A percentile compares a stretch with the other conserved stretches of the same genome.
Conservation (phyloP, 2,797 vertebrate species). For the Gymnothorax javanicus region DNA sequence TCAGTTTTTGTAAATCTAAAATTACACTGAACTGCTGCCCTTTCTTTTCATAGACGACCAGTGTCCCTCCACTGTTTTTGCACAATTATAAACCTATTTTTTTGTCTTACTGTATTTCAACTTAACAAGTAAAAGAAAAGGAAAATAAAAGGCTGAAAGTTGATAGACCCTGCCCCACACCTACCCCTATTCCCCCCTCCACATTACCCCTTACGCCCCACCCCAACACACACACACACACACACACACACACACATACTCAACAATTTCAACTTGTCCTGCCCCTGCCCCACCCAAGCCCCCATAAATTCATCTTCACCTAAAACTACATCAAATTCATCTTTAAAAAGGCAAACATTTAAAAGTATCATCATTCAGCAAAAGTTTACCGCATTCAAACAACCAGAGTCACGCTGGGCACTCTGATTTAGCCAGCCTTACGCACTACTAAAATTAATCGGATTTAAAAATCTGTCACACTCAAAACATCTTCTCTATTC, state of each 20-base stretch:
- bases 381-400: conserved; percentile 84
- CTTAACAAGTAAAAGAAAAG: conserved; percentile 65
- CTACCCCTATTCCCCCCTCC: conserved; percentile 63
- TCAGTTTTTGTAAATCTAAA: conserved; percentile 71
- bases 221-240: conserved; percentile 35
- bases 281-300: conserved; percentile 56
- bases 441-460: conserved; percentile 84
- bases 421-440: conserved; percentile 86
- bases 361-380: conserved; percentile 86
- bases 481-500: conserved; percentile 77
- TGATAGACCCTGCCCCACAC: conserved; percentile 73
- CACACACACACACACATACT: conserved; percentile 41
- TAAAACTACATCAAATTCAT: conserved; percentile 83
- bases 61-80: conserved; percentile 75
- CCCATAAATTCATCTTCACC: conserved; percentile 71
- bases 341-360: conserved; percentile 66
- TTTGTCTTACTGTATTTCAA: conserved; percentile 79
- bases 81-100: conserved; percentile 83
- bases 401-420: conserved; percentile 80
- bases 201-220: conserved; percentile 58
- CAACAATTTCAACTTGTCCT: conserved; percentile 54
- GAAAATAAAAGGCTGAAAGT: conserved; percentile 48
- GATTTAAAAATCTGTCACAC: conserved; percentile 83
- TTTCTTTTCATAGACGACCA: conserved; percentile 74
- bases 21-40: conserved; percentile 73